A percentile compares a stretch with the other conserved stretches of the same genome.
phyloP scores from a whole-genome alignment of 2,797 vertebrate species.

The Botia almorhae region DNA sequence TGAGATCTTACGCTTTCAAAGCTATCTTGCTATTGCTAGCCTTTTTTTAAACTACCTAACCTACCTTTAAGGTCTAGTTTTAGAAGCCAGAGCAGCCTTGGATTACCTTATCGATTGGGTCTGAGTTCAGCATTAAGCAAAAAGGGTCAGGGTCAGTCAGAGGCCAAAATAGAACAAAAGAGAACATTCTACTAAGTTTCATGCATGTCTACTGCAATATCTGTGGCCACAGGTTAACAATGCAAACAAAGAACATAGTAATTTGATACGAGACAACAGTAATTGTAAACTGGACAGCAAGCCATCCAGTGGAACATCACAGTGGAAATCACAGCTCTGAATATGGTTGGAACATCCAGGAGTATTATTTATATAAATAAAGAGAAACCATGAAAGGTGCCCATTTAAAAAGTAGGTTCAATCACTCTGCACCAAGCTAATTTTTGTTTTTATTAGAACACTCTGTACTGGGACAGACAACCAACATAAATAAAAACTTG shows the following conservation, averaged over 20 bases:
- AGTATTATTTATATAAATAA: too few species aligned
- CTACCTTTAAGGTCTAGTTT: not conserved
- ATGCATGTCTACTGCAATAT: not conserved
- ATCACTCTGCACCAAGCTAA: not conserved
- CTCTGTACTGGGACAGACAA: constrained; percentile 8
- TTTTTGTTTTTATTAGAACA: constrained; percentile 9
- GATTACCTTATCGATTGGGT: constrained; percentile 4
- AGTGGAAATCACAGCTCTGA: not conserved
- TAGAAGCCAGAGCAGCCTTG: not conserved
- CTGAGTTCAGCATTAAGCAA: constrained; percentile 1
- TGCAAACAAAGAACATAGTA: constrained; percentile 7
- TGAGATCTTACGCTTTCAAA: too few species aligned
- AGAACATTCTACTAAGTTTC: not conserved
- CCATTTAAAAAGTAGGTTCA: not conserved
- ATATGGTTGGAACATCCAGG: not conserved
- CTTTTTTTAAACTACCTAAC: too few species aligned
- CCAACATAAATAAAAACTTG: not conserved
- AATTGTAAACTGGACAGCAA: too few species aligned
- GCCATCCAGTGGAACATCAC: too few species aligned
- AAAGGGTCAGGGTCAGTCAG: not conserved
- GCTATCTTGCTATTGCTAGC: too few species aligned
- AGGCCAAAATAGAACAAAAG: not conserved
- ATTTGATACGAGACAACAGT: too few species aligned
- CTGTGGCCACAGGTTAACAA: not conserved
- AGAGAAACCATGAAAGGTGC: too few species aligned